These are phyloP conservation scores for Manis pentadactyla DNA, from an alignment of 2,797 vertebrate genomes.

Conservation along the genomic window DNA sequence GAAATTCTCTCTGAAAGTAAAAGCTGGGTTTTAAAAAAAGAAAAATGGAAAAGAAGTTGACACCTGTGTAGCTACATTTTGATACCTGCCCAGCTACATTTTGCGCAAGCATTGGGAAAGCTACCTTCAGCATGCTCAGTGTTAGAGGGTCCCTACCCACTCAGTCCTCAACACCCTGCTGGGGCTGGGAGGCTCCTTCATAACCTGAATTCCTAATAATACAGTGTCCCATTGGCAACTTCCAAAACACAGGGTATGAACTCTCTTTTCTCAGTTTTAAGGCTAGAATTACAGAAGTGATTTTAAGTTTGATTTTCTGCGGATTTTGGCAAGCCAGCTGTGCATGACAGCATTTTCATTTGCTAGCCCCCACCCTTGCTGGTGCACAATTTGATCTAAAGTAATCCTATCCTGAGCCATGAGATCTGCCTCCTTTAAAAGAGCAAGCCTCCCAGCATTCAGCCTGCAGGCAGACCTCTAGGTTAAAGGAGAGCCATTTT, in stretches of 20 bases:
- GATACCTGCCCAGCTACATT: neutral
- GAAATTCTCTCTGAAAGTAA: slow-evolving; percentile 3
- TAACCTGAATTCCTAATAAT: neutral
- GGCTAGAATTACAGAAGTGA: slow-evolving; percentile 42
- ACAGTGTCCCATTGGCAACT: neutral
- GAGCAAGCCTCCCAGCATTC: slow-evolving; percentile 6
- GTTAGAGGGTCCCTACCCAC: neutral
- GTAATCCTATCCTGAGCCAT: neutral
- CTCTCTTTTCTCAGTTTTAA: neutral
- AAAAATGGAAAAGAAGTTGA: neutral
- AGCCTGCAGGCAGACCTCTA: neutral
- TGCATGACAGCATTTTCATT: neutral
- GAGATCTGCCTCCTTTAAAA: slow-evolving; percentile 3
- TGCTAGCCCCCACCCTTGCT: neutral
- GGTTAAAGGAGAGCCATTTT: neutral
- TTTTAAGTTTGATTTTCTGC: slow-evolving; percentile 64
- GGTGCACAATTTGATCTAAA: neutral
- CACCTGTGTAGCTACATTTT: neutral
- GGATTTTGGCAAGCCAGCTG: neutral
- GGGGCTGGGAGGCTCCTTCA: neutral
- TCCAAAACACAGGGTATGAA: slow-evolving; percentile 22
- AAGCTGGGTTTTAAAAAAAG: slow-evolving; percentile 1
- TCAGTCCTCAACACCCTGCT: neutral
- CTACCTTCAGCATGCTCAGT: neutral
- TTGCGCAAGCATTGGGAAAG: neutral